A percentile compares a stretch with the other conserved stretches of the same genome.
Conservation (phyloP, 2,113 vertebrate genomes). For the Cynoglossus semilaevis region DNA sequence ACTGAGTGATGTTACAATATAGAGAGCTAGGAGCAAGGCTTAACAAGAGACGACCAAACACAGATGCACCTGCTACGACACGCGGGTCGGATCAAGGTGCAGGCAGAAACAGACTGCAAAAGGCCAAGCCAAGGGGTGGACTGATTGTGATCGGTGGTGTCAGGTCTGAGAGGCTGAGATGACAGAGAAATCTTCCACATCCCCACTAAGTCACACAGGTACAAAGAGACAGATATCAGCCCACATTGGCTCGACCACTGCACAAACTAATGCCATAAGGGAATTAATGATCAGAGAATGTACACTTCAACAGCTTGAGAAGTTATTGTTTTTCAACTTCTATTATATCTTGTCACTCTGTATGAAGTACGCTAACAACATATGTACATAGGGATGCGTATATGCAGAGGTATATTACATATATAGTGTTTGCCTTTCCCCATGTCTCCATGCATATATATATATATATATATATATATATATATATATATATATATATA, state of each 20-base stretch:
- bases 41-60: constrained; percentile 37
- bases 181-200: constrained; percentile 62
- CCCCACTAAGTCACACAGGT: constrained; percentile 56
- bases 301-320: too few species aligned
- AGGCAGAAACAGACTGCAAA: constrained; percentile 35
- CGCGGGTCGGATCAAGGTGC: constrained; percentile 24
- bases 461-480: too few species aligned
- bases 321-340: too few species aligned
- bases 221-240: constrained; percentile 56
- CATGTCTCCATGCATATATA: too few species aligned
- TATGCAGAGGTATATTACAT: too few species aligned
- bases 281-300: too few species aligned
- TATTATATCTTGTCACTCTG: too few species aligned
- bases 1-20: constrained; percentile 45
- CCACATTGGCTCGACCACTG: constrained; percentile 38
- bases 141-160: constrained; percentile 64
- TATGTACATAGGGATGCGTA: too few species aligned
- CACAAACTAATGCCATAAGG: constrained; percentile 22
- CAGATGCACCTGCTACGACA: constrained; percentile 29
- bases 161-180: constrained; percentile 67
- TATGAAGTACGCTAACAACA: too few species aligned
- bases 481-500: too few species aligned
- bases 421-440: too few species aligned
- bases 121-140: constrained; percentile 46
- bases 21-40: constrained; percentile 26